A percentile compares a stretch with the other conserved stretches of the same genome.
Conservation (phyloP, 2,797 vertebrate species). For the Uromys caudimaculatus region DNA sequence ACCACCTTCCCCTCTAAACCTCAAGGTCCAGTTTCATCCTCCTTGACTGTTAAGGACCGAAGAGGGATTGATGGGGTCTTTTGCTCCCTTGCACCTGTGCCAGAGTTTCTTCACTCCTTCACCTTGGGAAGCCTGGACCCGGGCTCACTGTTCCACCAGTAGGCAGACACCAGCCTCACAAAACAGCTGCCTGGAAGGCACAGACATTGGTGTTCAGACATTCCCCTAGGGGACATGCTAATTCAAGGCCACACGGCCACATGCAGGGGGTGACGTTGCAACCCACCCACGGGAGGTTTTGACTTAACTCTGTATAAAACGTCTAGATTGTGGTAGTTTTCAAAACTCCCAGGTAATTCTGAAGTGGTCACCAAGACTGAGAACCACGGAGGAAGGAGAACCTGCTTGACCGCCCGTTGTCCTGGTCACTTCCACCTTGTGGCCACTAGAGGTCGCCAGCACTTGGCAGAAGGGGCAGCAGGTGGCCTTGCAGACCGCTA, state of each 20-base stretch:
- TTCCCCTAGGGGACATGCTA: no score
- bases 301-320: background rate
- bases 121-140: no score
- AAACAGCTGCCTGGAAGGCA: background rate
- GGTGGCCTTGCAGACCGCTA: background rate
- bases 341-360: background rate
- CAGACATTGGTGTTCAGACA: background rate
- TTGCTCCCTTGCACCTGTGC: background rate
- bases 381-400: rapidly evolving
- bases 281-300: background rate
- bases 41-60: background rate
- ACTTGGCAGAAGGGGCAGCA: background rate
- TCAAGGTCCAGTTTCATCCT: background rate
- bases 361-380: background rate
- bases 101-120: background rate
- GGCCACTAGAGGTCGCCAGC: slow-evolving; percentile 83
- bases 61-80: background rate
- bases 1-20: background rate
- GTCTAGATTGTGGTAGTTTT: background rate
- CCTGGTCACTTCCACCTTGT: slow-evolving; percentile 20
- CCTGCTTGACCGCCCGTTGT: background rate
- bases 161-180: background rate
- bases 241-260: background rate
- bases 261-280: background rate
- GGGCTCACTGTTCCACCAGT: background rate